Base-by-base conservation (phyloP, 2,888 invertebrate genomes). In the Tenthredo livida region DNA sequence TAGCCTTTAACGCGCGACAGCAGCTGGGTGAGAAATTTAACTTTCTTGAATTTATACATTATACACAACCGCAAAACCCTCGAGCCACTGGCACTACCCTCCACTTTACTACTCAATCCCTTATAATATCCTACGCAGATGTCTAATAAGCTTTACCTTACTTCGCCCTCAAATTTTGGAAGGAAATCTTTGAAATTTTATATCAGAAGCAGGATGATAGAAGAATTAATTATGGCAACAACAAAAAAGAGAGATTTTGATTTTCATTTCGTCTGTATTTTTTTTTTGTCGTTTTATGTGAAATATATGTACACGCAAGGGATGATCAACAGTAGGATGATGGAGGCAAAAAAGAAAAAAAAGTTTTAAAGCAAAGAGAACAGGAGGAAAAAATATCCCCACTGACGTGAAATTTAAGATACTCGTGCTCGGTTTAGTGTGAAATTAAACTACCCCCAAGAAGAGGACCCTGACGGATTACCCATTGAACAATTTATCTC, bases 401-500 rank as follows among this genome's bases (percentile, higher is more conserved):
- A 29, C 67, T 29, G 33, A 33, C 47, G n/a, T 40, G 25, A 12
- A 73, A 43, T 73, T 43, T 21, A 73, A 40, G 43, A 73, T 40
- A 40, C 43, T 43, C 47, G 12, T 73, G 73, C 73, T 43, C 73
- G 73, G 73, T 73, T 40, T 43, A 73, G 43, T 73, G 73, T 73
- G 40, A 73, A 73, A 73, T 73, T 43, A 43, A 73, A 40, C 73
- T 54, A 33, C 67, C 67, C 6, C 10, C 67, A 17, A 73, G 73
- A 10, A 43, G 72, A 72, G 73, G 21, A 73, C 40, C 21, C 73
- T 47, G 73, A 43, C 40, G 73, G 73, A 73, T 73, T 43, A 73
- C 47, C 73, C 73, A 73, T 43, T 73, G 73, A 73, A 40, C 73
- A 73, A 73, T 43, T 73, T 73, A 73, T 73, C 73, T 25, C 73